A percentile compares a stretch with the other conserved stretches of the same genome.
Conservation (phyloP, 2,113 vertebrate species). For the Gobiocypris rarus region DNA sequence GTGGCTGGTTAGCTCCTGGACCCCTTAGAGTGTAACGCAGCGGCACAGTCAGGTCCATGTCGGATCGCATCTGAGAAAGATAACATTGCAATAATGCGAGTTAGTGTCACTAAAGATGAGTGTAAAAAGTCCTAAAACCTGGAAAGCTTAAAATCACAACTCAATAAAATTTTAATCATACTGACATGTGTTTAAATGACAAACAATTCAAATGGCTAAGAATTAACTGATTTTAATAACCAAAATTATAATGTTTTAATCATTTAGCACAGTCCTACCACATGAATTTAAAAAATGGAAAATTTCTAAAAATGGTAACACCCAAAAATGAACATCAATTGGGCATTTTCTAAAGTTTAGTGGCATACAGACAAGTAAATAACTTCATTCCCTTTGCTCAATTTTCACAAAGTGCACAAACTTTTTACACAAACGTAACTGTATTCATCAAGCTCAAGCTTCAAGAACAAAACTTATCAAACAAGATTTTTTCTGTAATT, state of each 20-base stretch:
- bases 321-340: no score
- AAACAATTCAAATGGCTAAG: not conserved
- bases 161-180: not conserved
- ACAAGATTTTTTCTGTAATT: no score
- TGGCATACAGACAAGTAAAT: no score
- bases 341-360: no score
- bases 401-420: no score
- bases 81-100: not conserved
- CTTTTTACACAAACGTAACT: no score
- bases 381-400: no score
- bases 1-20: slow-evolving; percentile 21
- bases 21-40: slow-evolving; percentile 51
- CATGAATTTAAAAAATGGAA: not conserved
- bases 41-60: accelerated
- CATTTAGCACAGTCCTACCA: not conserved
- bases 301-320: not conserved
- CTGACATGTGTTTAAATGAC: not conserved
- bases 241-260: no score
- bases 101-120: not conserved
- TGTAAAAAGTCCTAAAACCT: not conserved
- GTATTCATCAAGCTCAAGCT: no score
- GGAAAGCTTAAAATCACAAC: not conserved
- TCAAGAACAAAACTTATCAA: no score
- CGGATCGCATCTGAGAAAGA: slow-evolving; percentile 56
- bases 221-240: not conserved